A percentile compares a stretch with the other conserved stretches of the same genome.
Evolutionary conservation across 2,888 invertebrate species (phyloP).

Genomic region (Drosophila meridionalis): DNA sequence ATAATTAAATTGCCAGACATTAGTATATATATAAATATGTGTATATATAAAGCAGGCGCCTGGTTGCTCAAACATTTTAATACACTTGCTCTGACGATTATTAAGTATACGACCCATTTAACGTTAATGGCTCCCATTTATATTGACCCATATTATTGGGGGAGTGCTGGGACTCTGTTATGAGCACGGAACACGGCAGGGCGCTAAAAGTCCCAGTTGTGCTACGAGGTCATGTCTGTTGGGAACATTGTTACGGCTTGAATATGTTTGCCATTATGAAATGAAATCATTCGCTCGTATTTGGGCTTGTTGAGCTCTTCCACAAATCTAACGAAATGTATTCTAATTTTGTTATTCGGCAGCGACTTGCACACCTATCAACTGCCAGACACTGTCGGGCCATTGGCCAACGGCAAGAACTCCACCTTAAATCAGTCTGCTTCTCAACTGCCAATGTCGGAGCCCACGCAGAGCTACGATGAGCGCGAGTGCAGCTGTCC

Average conservation of each 20-base stretch:
- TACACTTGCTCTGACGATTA: neutral
- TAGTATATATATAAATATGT: neutral
- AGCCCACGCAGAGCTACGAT: conserved; percentile 62
- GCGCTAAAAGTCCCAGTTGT: conserved; percentile 11
- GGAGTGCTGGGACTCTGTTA: conserved; percentile 12
- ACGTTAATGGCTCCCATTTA: conserved; percentile 17
- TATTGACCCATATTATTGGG: conserved; percentile 43
- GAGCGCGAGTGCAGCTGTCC: conserved; percentile 76
- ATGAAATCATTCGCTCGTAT: conserved; percentile 21
- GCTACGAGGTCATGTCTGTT: conserved; percentile 2
- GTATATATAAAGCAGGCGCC: conserved; percentile 8
- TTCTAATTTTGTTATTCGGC: neutral
- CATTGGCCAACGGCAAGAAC: conserved; percentile 53
- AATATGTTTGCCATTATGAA: conserved; percentile 9
- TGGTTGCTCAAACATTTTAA: conserved; percentile 3
- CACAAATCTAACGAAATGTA: conserved; percentile 2
- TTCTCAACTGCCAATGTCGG: conserved; percentile 78
- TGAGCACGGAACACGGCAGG: conserved; percentile 12
- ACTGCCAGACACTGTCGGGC: conserved; percentile 55
- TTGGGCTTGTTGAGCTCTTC: neutral
- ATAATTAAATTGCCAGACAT: neutral
- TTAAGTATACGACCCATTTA: conserved; percentile 32
- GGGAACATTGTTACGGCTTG: conserved; percentile 29
- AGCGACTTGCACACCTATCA: conserved; percentile 69
- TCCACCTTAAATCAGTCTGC: conserved; percentile 35